A percentile compares a stretch with the other conserved stretches of the same genome.
phyloP scores from a whole-genome alignment of 2,113 vertebrate genomes.

The Pteropus alecto region DNA sequence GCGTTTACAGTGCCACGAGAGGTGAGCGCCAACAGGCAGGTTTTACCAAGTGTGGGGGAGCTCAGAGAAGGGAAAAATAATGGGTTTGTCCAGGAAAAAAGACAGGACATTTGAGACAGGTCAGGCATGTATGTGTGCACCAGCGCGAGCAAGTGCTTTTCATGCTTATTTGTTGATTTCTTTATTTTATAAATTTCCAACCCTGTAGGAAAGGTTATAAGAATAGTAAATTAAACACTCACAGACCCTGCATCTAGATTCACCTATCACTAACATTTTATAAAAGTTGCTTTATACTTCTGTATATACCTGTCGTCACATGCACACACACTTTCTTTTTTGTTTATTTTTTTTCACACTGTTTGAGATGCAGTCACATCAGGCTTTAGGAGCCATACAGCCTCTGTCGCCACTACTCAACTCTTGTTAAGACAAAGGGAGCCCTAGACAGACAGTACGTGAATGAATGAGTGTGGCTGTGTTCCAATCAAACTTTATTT shows the following conservation, averaged over 20 bases:
- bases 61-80: not conserved
- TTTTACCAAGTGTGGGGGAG: not conserved
- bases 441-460: rapidly evolving
- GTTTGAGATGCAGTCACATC: not conserved
- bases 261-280: not conserved
- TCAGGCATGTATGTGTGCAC: no score
- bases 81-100: no score
- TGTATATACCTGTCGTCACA: rapidly evolving
- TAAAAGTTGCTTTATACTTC: not conserved
- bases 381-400: rapidly evolving
- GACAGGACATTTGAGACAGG: not conserved
- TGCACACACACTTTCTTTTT: not conserved
- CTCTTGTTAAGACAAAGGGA: not conserved
- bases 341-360: not conserved
- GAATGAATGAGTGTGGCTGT: not conserved
- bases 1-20: rapidly evolving
- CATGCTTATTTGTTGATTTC: not conserved
- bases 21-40: not conserved
- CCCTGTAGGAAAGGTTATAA: not conserved
- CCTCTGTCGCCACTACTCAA: not conserved
- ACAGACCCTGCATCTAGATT: not conserved
- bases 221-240: not conserved
- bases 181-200: not conserved
- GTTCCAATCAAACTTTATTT: not conserved
- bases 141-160: not conserved